phyloP scores from a whole-genome alignment of 1,140 invertebrate species.

The Augochlora pura region DNA sequence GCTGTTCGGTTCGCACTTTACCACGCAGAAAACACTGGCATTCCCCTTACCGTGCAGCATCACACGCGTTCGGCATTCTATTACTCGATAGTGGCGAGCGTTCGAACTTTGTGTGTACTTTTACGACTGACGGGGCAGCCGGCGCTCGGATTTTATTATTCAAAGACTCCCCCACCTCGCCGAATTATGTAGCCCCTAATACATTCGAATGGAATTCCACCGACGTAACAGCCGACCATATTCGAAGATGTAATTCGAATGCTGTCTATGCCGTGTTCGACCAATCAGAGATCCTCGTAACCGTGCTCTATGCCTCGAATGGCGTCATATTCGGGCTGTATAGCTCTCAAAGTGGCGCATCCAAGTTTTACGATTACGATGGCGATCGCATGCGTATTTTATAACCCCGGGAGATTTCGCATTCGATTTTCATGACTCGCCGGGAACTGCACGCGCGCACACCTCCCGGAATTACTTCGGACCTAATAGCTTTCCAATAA shows the following conservation, averaged over 20 bases:
- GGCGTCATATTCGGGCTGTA: constrained; percentile 1
- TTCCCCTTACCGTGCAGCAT: background rate
- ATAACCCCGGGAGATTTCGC: background rate
- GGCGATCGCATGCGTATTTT: constrained; percentile 1
- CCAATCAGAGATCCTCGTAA: constrained; percentile 5
- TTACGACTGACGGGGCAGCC: background rate
- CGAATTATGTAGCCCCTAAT: background rate
- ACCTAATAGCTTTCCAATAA: no score
- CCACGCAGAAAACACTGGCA: background rate
- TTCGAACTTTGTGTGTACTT: background rate
- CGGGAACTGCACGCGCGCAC: background rate
- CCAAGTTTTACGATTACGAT: constrained; percentile 4
- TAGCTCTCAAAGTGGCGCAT: background rate
- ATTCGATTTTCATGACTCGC: constrained; percentile 3
- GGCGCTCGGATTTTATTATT: background rate
- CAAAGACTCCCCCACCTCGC: background rate
- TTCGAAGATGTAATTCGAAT: background rate
- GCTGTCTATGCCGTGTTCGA: background rate
- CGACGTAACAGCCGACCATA: background rate
- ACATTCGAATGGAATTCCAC: background rate
- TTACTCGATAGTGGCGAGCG: background rate
- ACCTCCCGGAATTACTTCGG: background rate
- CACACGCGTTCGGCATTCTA: background rate
- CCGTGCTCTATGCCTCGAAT: background rate
- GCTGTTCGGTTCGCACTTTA: background rate